A percentile compares a stretch with the other conserved stretches of the same genome.
These are phyloP conservation scores for Chaitophorus viminalis DNA, from an alignment of 2,888 invertebrate species.

Conservation along the genomic window DNA sequence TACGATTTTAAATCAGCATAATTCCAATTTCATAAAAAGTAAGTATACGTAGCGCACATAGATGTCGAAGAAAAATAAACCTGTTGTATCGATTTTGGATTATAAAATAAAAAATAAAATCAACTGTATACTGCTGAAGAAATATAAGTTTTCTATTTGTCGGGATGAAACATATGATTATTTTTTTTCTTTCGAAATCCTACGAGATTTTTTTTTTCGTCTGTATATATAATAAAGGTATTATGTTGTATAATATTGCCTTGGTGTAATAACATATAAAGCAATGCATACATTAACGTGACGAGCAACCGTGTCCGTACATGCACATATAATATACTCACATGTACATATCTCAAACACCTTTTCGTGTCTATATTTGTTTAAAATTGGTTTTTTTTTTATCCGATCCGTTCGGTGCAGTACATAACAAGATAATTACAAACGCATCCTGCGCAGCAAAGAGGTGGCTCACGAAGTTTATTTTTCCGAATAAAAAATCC, in stretches of 20 bases:
- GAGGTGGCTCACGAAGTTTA: not conserved
- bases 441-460: not conserved
- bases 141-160: not conserved
- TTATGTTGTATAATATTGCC: not conserved
- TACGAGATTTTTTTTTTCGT: not conserved
- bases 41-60: not conserved
- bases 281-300: not conserved
- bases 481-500: slow-evolving; percentile 7
- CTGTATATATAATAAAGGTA: not conserved
- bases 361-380: not conserved
- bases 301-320: not conserved
- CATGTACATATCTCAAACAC: not conserved
- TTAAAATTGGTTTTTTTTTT: slow-evolving; percentile 8
- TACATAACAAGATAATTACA: slow-evolving; percentile 3
- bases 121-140: too few species aligned
- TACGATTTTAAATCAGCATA: not conserved
- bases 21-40: not conserved
- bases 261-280: not conserved
- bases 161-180: not conserved
- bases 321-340: not conserved
- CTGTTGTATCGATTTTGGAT: not conserved
- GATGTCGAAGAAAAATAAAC: not conserved
- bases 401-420: not conserved
- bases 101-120: not conserved
- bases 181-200: not conserved